Base-by-base conservation (phyloP, 2,113 vertebrate genomes). In the Oncorhynchus clarkii region DNA sequence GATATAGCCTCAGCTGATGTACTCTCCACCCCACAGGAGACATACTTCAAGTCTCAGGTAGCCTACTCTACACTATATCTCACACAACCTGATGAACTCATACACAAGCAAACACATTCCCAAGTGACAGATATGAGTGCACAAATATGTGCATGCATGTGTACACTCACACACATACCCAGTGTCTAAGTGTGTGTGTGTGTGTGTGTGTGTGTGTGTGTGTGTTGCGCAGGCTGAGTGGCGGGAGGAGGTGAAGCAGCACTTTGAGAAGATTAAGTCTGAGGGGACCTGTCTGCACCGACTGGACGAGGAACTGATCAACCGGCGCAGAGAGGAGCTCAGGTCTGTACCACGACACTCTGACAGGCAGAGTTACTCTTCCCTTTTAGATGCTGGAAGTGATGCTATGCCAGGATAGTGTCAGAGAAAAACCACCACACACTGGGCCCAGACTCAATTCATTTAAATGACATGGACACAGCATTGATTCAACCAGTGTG, bases 241-340 rank as follows among this genome's bases (percentile, higher is more conserved):
- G 97, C 93, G 97, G 5, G 97, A 98, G 84, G 97, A 98, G 89
- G 97, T 98, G 84, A 96, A 97, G 89, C 94, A 97, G 84, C 97
- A 99, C 92, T 99, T 99, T 75, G 97, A 99, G 92, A 99, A 99
- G 92, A 99, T 99, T 88, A 98, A 98, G 84, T 98, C 96, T 1
- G 97, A 99, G 89, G 97, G 97, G 24, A 98, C 97, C 14, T 99
- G 97, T 88, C 90, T 99, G 75, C 97, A 99, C 86, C 95, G 96
- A 57, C 93, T 99, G 48, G 97, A 99, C 67, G 97, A 99, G 89
- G 97, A 99, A 72, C 91, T 99, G 78, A 97, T 99, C 89, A 96
- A 96, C 90, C 90, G 97, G 1, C 93, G 97, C 71, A 91, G 97
- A 68, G 97, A 99, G 79, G 97, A 99, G 80, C 97, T 99, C 82